A percentile compares a stretch with the other conserved stretches of the same genome.
These are phyloP conservation scores for Oscheius sp. DNA, from an alignment of 2,888 invertebrate genomes.

Conservation along the genomic window DNA sequence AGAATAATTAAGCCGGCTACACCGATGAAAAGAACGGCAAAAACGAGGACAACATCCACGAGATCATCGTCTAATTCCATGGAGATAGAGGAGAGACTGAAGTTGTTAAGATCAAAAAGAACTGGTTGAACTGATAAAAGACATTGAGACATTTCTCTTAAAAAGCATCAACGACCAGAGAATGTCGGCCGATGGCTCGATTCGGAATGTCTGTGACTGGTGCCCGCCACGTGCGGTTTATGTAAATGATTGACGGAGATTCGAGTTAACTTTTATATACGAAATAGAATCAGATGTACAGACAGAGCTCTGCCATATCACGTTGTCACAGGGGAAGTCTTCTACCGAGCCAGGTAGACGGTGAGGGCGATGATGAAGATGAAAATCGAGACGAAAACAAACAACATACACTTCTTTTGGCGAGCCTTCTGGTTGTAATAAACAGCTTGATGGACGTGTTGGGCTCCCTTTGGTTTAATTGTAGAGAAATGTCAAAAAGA, in stretches of 20 bases:
- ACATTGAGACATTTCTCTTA: neutral
- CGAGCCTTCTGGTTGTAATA: slow-evolving; percentile 66
- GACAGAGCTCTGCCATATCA: slow-evolving; percentile 1
- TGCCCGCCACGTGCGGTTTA: slow-evolving; percentile 17
- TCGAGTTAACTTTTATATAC: neutral
- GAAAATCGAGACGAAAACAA: slow-evolving; percentile 55
- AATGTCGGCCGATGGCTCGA: neutral
- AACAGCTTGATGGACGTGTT: slow-evolving; percentile 65
- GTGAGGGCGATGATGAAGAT: slow-evolving; percentile 57
- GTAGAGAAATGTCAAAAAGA: too few species aligned
- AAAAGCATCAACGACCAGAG: neutral
- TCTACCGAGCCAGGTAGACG: slow-evolving; percentile 45
- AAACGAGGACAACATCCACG: slow-evolving; percentile 26
- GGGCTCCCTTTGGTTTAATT: slow-evolving; percentile 48
- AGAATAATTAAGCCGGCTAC: slow-evolving; percentile 3
- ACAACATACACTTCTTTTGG: slow-evolving; percentile 63
- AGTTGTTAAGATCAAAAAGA: neutral
- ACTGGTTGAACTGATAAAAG: neutral
- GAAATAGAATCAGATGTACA: slow-evolving; percentile 19
- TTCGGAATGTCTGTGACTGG: neutral
- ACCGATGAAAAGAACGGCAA: slow-evolving; percentile 18
- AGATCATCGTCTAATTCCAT: slow-evolving; percentile 27
- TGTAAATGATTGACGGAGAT: neutral
- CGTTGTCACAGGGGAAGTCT: neutral
- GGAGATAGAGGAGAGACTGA: neutral